Conservation (phyloP, 2,888 invertebrate genomes). For the Beris morrisii region DNA sequence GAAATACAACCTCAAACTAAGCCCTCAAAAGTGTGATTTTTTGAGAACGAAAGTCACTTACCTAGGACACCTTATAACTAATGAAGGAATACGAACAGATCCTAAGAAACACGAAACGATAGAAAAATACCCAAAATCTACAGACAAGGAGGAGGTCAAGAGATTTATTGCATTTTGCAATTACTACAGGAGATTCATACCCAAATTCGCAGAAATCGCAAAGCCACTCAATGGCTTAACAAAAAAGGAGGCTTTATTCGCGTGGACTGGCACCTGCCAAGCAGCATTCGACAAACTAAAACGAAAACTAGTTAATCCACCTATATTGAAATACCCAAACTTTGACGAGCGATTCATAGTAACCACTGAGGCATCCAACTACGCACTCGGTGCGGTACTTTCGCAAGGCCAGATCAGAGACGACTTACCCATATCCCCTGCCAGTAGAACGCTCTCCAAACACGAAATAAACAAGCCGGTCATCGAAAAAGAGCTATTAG, state of each 20-base stretch:
- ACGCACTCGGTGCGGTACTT: conserved; percentile 44
- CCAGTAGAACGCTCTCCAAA: conserved; percentile 42
- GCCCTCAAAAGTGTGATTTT: conserved; percentile 38
- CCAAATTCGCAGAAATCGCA: conserved; percentile 42
- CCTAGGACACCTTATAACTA: conserved; percentile 39
- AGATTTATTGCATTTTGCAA: conserved; percentile 42
- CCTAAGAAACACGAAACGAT: conserved; percentile 40
- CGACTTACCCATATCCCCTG: conserved; percentile 45
- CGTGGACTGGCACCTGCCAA: conserved; percentile 30
- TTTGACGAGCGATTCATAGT: no score
- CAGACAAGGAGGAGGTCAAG: conserved; percentile 38
- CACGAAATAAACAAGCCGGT: conserved; percentile 44
- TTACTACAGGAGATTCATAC: conserved; percentile 41
- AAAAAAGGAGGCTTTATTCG: conserved; percentile 39
- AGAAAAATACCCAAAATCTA: conserved; percentile 41
- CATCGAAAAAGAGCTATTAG: conserved; percentile 45
- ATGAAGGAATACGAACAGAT: conserved; percentile 40
- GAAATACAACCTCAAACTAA: conserved; percentile 36
- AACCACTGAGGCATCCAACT: conserved; percentile 46
- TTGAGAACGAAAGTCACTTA: conserved; percentile 39
- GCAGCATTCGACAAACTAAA: conserved; percentile 33
- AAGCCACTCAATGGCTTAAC: conserved; percentile 37
- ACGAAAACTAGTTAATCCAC: not conserved
- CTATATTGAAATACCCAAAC: conserved; percentile 31
- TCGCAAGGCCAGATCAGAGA: conserved; percentile 41